These are phyloP conservation scores for Leptonema lineaticorne DNA, from an alignment of 1,140 invertebrate genomes.

Conservation along the genomic window DNA sequence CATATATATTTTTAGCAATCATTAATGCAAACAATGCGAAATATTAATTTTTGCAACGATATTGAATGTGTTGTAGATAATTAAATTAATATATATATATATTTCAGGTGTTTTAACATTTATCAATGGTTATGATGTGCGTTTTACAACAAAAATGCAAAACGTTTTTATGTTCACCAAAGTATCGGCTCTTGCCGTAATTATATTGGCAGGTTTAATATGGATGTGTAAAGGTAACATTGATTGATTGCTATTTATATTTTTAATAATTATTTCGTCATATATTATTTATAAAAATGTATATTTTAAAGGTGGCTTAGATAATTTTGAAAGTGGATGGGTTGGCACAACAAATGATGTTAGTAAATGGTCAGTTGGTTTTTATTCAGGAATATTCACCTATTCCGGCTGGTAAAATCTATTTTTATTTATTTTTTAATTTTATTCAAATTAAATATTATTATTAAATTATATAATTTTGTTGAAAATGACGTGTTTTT, in stretches of 20 bases:
- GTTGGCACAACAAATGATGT: slow-evolving; percentile 75
- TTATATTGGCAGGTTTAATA: slow-evolving; percentile 78
- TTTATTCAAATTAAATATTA: too few species aligned
- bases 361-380: slow-evolving; percentile 83
- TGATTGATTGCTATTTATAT: not conserved
- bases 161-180: slow-evolving; percentile 91
- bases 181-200: slow-evolving; percentile 76
- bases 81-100: too few species aligned
- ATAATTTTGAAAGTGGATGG: slow-evolving; percentile 80
- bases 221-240: slow-evolving; percentile 68
- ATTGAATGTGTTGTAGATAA: too few species aligned
- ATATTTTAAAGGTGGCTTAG: slow-evolving; percentile 53
- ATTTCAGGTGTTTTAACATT: slow-evolving; percentile 75
- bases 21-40: too few species aligned
- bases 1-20: too few species aligned
- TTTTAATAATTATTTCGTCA: not conserved
- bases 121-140: slow-evolving; percentile 87
- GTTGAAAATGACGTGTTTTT: too few species aligned
- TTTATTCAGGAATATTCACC: slow-evolving; percentile 95
- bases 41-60: too few species aligned
- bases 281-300: not conserved
- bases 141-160: slow-evolving; percentile 82
- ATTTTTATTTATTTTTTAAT: too few species aligned
- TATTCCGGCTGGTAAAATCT: slow-evolving; percentile 87
- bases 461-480: too few species aligned